phyloP scores from a whole-genome alignment of 2,113 vertebrate genomes.

The Pteropus alecto region DNA sequence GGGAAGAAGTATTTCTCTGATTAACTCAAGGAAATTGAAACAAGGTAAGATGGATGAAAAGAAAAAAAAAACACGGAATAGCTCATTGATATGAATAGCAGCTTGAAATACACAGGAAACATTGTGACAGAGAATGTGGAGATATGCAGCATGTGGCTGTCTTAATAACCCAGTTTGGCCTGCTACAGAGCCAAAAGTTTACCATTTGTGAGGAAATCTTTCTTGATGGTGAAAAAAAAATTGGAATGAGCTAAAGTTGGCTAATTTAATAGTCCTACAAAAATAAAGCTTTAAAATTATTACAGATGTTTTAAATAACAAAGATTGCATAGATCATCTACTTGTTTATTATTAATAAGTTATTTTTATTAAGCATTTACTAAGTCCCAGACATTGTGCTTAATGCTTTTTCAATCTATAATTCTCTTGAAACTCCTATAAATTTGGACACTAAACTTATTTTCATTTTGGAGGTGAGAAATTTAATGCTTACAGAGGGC shows the following conservation, averaged over 20 bases:
- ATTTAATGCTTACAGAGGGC: background rate
- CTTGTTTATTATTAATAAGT: background rate
- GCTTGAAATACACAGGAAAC: background rate
- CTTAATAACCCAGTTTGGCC: background rate
- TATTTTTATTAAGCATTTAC: background rate
- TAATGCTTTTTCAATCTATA: background rate
- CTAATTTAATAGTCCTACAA: background rate
- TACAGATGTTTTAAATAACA: background rate
- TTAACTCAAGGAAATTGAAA: constrained; percentile 37
- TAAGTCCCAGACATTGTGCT: background rate
- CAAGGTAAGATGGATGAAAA: background rate
- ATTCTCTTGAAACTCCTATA: background rate
- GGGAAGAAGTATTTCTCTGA: constrained; percentile 38
- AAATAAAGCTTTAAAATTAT: background rate
- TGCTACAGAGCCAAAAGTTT: background rate
- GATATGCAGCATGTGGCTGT: background rate
- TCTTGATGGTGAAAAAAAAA: background rate
- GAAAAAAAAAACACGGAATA: background rate
- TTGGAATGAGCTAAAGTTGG: background rate
- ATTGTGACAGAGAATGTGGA: background rate
- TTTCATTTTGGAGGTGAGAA: background rate
- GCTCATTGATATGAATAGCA: background rate
- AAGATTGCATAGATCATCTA: background rate
- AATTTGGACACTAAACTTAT: background rate
- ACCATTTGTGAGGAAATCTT: background rate